A percentile compares a stretch with the other conserved stretches of the same genome.
Conservation (phyloP, 1,140 invertebrate species). For the Drosophila auraria region DNA sequence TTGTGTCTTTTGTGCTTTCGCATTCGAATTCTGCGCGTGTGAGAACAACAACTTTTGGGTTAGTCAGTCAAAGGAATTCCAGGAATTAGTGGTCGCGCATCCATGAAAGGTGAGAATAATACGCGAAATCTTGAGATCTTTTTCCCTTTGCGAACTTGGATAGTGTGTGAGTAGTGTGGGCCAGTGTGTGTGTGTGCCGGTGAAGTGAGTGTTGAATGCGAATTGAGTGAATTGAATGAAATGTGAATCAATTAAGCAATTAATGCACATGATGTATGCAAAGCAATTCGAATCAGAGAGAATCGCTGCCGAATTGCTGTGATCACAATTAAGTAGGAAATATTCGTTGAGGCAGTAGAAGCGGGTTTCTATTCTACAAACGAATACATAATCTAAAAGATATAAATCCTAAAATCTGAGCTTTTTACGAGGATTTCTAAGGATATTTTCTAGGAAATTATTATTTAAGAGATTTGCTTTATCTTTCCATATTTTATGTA, state of each 20-base stretch:
- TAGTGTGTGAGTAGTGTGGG: not conserved
- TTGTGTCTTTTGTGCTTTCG: conserved; percentile 23
- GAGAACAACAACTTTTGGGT: conserved; percentile 71
- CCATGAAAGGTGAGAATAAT: conserved; percentile 72
- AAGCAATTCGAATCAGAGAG: conserved; percentile 28
- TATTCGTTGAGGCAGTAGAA: not conserved
- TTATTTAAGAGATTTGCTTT: too few species aligned
- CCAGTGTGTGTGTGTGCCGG: conserved; percentile 17
- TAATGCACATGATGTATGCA: conserved; percentile 67
- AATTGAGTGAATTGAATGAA: conserved; percentile 77
- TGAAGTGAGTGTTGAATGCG: conserved; percentile 45
- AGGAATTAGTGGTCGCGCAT: conserved; percentile 67
- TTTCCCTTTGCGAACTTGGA: conserved; percentile 11
- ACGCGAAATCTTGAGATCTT: conserved; percentile 52
- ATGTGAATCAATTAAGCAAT: conserved; percentile 82
- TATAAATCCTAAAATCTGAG: not conserved
- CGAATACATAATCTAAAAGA: too few species aligned
- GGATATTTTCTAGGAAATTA: too few species aligned
- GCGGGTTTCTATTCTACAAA: not conserved
- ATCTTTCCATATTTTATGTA: too few species aligned
- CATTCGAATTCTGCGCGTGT: conserved; percentile 60
- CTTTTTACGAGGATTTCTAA: too few species aligned
- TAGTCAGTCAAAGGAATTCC: conserved; percentile 83
- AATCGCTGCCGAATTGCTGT: conserved; percentile 4
- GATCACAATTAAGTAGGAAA: conserved; percentile 25